Evolutionary conservation across 2,113 vertebrate species (phyloP), one percentile per base, ranked within the genome.

Genomic region (Perccottus glenii): DNA sequence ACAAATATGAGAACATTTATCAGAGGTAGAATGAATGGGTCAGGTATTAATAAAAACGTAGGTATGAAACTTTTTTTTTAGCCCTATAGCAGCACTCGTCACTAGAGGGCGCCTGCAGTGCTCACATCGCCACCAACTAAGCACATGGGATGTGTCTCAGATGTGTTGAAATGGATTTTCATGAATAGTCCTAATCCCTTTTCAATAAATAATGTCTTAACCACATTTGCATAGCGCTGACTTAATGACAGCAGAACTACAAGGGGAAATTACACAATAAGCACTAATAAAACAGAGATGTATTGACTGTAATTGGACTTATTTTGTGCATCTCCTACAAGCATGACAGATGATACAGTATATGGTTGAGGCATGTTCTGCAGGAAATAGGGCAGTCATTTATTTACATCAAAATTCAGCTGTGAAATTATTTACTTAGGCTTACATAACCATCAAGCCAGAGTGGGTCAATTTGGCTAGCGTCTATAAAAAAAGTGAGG

Each of bases 31-130:
- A 15, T 40, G 6, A 55, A 11, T 6, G 11, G 11, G 42, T 2
- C 6, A 43, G 11, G 6, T 43, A 8, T 43, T 43, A 43, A 43
- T 8, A 43, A 43, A 43, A 43, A 43, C 1, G 42, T 43, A 6
- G 1, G 42, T 27, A 27, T 27, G 19, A 27, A 27, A 27, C 19
- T 27, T 12, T 10, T 11, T 53, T 35, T 35, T 5, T n/a, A 48
- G 16, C 33, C 61, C n/a, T 10, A 55, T 6, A 11, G 36, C 60
- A 5, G 10, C 16, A 49, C 4, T 47, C 1, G 36, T 50, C 89
- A 88, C 85, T 88, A 88, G 89, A 88, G 85, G 89, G 89, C 83
- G 88, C 89, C 79, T 79, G 84, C 33, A 58, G 36, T 75, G 66
- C 51, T 80, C 46, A 73, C 68, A 44, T 43, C 3, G 44, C 3